Base-by-base conservation (phyloP, 1,140 invertebrate genomes). In the Megalonaias nervosa region DNA sequence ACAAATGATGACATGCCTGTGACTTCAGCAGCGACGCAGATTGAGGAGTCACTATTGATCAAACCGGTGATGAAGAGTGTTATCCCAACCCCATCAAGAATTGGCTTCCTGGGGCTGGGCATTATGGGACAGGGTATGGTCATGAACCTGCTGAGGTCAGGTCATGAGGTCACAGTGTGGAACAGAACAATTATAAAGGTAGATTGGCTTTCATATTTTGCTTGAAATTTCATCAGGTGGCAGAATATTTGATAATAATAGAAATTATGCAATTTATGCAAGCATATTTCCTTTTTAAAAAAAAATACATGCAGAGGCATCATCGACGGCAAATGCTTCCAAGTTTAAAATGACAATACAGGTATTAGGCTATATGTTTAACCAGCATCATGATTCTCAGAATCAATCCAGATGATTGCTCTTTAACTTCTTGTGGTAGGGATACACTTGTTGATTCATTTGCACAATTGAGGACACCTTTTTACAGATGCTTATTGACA, bases 51-150 rank as follows among this genome's bases (percentile, higher is more conserved):
- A 23, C 21, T 79, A 0, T 62, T 77, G 5, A 55, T 56, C 60
- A 76, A 72, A 73, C 62, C 67, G 15, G 56, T 74, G 11, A 65
- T 75, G 16, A 84, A 79, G 66, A 82, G 83, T 71, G 97, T 98
- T 76, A 93, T 94, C 72, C 94, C 97, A 2, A 97, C 96, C 16
- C 93, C 93, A 73, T 93, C 96, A 88, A 97, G 95, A 85, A 98
- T 99, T 88, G 98, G 98, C 17, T 99, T 99, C 90, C 93, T 99
- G 58, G 98, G 98, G 1, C 93, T 99, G 14, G 97, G 97, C 61
- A 97, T 97, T 84, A 99, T 99, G 95, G 97, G 97, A n/a, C 94
- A 95, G 64, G 96, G 96, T 23, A 97, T 99, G 86, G 97, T 99
- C 1, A 92, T 87, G 85, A 98, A 98, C 90, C 92, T 99, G 23